phyloP scores from a whole-genome alignment of 2,888 invertebrate genomes.

The Lepetodrilus schrolli region DNA sequence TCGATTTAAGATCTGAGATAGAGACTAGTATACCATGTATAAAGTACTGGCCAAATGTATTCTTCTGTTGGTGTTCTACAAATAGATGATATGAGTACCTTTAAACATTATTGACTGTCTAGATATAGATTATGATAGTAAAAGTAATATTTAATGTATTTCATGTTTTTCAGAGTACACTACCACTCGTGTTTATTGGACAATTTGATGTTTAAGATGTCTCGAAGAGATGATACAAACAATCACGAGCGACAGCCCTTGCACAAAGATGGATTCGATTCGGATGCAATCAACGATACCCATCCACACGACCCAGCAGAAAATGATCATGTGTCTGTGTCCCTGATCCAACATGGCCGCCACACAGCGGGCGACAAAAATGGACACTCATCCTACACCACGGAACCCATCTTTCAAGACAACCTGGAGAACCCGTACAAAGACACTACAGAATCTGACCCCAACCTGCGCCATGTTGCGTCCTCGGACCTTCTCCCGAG shows the following conservation, averaged over 20 bases:
- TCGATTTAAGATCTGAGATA: no score
- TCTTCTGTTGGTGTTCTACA: no score
- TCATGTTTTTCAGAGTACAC: no score
- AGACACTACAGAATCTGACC: slow-evolving; percentile 66
- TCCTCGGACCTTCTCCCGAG: slow-evolving; percentile 64
- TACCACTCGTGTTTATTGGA: no score
- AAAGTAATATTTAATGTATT: no score
- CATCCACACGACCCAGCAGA: slow-evolving; percentile 45
- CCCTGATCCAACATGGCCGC: slow-evolving; percentile 47
- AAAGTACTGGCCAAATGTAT: no score
- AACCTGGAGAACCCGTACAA: slow-evolving; percentile 66
- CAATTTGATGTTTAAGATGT: slow-evolving; percentile 28
- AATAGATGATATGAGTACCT: no score
- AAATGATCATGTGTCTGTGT: slow-evolving; percentile 44
- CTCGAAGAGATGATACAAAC: slow-evolving; percentile 25
- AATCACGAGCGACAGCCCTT: slow-evolving; percentile 57
- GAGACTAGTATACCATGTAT: no score
- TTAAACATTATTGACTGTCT: no score
- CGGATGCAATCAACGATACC: slow-evolving; percentile 40
- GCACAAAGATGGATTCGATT: slow-evolving; percentile 46
- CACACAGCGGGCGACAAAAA: slow-evolving; percentile 27
- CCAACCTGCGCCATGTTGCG: slow-evolving; percentile 62
- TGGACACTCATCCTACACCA: slow-evolving; percentile 47
- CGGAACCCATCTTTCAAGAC: slow-evolving; percentile 61
- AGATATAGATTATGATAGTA: no score